Evolutionary conservation across 1,140 invertebrate species (phyloP).

Genomic region (Heliconius himera): DNA sequence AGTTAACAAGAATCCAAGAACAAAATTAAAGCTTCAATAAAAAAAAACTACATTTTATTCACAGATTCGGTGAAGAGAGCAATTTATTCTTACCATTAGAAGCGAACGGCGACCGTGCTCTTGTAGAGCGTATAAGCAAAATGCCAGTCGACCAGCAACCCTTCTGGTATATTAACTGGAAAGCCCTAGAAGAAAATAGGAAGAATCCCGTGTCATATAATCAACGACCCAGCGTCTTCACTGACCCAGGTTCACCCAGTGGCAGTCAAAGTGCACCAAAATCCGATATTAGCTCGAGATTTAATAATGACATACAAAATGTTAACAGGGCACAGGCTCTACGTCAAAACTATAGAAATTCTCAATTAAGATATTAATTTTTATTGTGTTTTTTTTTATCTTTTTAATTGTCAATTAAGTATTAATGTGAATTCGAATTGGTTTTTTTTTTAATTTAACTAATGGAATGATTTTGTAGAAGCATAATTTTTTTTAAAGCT

Average conservation of each 20-base stretch:
- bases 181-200: constrained; percentile 58
- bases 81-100: constrained; percentile 62
- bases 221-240: constrained; percentile 57
- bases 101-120: constrained; percentile 76
- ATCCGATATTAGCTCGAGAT: background rate
- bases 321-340: background rate
- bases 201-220: constrained; percentile 68
- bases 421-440: background rate
- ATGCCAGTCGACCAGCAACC: constrained; percentile 80
- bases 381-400: background rate
- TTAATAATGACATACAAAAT: constrained; percentile 2
- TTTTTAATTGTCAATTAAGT: background rate
- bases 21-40: background rate
- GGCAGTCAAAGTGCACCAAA: background rate
- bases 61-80: constrained; percentile 61
- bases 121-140: constrained; percentile 75
- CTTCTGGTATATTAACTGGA: constrained; percentile 82
- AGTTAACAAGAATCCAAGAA: background rate
- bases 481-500: no score
- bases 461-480: no score
- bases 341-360: constrained; percentile 4
- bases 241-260: constrained; percentile 24
- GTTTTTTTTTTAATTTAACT: background rate
- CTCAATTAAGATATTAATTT: background rate
- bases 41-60: constrained; percentile 33